Percentiles rank a stretch among this genome's conserved stretches.
Conservation (phyloP, 2,888 invertebrate genomes). For the Vanessa cardui region DNA sequence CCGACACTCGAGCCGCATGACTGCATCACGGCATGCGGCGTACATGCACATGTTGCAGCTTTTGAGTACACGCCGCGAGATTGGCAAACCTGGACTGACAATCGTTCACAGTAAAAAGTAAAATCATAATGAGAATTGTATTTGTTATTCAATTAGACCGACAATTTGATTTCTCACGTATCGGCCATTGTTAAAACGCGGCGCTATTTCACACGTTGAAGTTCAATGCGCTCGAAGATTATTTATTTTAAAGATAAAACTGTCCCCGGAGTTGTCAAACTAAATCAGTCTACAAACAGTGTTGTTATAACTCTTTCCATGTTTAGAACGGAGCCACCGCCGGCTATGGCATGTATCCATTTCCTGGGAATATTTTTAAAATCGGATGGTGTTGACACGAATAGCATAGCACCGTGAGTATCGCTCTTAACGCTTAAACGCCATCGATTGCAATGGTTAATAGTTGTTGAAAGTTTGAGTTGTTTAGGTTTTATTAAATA, state of each 20-base stretch:
- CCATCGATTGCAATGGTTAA: slow-evolving; percentile 32
- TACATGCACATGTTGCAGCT: slow-evolving; percentile 45
- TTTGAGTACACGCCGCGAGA: slow-evolving; percentile 42
- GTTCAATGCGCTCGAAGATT: slow-evolving; percentile 56
- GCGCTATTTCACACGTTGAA: slow-evolving; percentile 42
- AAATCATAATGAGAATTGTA: slow-evolving; percentile 18
- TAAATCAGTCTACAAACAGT: slow-evolving; percentile 59
- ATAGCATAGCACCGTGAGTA: slow-evolving; percentile 14
- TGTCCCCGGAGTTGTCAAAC: slow-evolving; percentile 53
- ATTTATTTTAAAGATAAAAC: slow-evolving; percentile 65
- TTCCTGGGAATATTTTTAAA: slow-evolving; percentile 62
- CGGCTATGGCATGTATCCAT: slow-evolving; percentile 54
- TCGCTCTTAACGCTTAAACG: slow-evolving; percentile 22
- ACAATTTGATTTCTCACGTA: slow-evolving; percentile 20
- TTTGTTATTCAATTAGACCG: slow-evolving; percentile 18
- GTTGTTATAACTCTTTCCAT: slow-evolving; percentile 54
- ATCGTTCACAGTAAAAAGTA: slow-evolving; percentile 31
- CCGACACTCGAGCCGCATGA: slow-evolving; percentile 45
- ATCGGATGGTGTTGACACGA: slow-evolving; percentile 29
- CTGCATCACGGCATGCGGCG: slow-evolving; percentile 45
- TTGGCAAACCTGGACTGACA: slow-evolving; percentile 43
- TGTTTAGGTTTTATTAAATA: slow-evolving; percentile 58
- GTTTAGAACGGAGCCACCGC: slow-evolving; percentile 54
- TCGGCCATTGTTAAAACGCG: slow-evolving; percentile 13
- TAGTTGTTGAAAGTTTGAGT: slow-evolving; percentile 59